A percentile compares a stretch with the other conserved stretches of the same genome.
Evolutionary conservation across 2,888 invertebrate species (phyloP).

Genomic region (Villa cingulata): DNA sequence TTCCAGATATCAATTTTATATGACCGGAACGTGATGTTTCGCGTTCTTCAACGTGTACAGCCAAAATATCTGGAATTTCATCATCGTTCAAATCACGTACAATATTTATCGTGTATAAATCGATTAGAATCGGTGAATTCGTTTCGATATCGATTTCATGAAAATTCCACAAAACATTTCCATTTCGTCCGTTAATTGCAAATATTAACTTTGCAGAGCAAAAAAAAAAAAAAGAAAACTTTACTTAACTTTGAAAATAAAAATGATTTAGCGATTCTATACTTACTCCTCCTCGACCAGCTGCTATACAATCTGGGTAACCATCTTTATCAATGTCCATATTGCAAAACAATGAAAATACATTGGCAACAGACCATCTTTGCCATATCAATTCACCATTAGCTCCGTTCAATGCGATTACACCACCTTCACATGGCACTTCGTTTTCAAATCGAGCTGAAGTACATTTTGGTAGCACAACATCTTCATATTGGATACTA

Average conservation of each 20-base stretch:
- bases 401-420: constrained; percentile 58
- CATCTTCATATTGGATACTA: constrained; percentile 40
- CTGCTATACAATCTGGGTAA: constrained; percentile 55
- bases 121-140: constrained; percentile 37
- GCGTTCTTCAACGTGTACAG: constrained; percentile 48
- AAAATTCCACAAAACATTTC: constrained; percentile 49
- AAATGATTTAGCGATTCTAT: not conserved
- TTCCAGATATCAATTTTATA: constrained; percentile 56
- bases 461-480: constrained; percentile 41
- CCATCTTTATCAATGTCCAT: constrained; percentile 56
- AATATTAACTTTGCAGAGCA: constrained; percentile 41
- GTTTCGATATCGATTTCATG: constrained; percentile 32
- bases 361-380: constrained; percentile 55
- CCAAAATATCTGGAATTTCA: constrained; percentile 52
- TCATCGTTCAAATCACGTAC: constrained; percentile 58
- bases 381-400: constrained; percentile 62
- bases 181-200: constrained; percentile 52
- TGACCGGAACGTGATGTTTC: constrained; percentile 44
- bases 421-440: constrained; percentile 58
- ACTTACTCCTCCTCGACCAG: constrained; percentile 56
- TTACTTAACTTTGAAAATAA: no score
- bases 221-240: not conserved
- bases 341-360: constrained; percentile 59
- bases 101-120: constrained; percentile 57
- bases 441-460: constrained; percentile 54